Evolutionary conservation across 2,888 invertebrate species (phyloP), one percentile per base, ranked within the genome.

Genomic region (Andricus curvator): DNA sequence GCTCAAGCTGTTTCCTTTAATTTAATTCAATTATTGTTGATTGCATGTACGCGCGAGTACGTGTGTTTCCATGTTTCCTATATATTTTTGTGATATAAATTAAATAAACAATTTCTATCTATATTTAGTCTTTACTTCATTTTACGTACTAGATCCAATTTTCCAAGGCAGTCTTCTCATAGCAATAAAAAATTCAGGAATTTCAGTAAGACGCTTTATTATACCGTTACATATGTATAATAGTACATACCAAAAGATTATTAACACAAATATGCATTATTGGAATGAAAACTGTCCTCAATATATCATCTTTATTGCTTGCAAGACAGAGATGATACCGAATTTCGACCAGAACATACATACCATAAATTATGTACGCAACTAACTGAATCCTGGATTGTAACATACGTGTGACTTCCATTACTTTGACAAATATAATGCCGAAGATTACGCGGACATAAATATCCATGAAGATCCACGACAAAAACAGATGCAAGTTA

Each of bases 191-290:
- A 48, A 51, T 9, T 20, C 17, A 20, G 0, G 9, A 17, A 51
- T 29, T 74, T 56, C 74, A 56, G 9, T 56, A 74, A n/a, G 74
- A 20, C 51, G 25, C 29, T 48, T 51, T 56, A 56, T 33, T 74
- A 56, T 74, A 74, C 51, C 51, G 33, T 15, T 74, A 74, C 74
- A 74, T 56, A 56, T 33, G 74, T 74, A 41, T 67, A 48, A 17
- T 48, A 15, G 17, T 48, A 41, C 41, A 41, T 41, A 29, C 15
- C 56, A 56, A 74, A 74, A 74, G 56, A 56, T 74, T 56, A 37
- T 48, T 33, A 74, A 56, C 74, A 74, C 74, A 74, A 56, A 74
- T 74, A 74, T 74, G 74, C 33, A 74, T 74, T 74, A 74, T n/a
- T 74, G 74, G 74, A 74, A 74, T 74, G 74, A 37, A 70, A 56